Conservation (phyloP, 2,113 vertebrate genomes). For the Dromas ardeola region DNA sequence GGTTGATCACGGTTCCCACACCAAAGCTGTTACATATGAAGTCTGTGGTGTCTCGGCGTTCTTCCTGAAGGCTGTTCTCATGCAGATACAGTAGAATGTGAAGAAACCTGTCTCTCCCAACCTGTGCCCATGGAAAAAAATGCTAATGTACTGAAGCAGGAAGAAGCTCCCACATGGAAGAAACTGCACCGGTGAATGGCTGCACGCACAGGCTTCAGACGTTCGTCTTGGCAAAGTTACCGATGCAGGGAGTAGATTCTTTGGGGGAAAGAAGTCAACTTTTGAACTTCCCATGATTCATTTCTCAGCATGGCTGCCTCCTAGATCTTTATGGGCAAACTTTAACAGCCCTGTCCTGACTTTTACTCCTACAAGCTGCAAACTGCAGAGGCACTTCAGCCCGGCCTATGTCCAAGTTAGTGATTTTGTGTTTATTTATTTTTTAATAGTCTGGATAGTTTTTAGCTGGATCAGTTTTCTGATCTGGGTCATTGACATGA, state of each 20-base stretch:
- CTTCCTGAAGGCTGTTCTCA: slow-evolving; percentile 43
- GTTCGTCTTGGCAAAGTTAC: accelerated
- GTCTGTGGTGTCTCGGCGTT: not conserved
- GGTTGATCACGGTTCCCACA: slow-evolving; percentile 3
- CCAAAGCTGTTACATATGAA: not conserved
- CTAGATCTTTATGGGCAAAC: not conserved
- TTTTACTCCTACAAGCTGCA: not conserved
- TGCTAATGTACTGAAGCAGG: not conserved
- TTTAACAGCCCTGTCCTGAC: not conserved
- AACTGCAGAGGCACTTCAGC: not conserved
- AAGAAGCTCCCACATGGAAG: not conserved
- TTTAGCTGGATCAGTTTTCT: not conserved
- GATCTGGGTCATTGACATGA: not conserved
- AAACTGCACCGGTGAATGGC: not conserved
- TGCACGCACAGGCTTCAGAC: not conserved
- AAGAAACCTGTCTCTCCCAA: slow-evolving; percentile 47
- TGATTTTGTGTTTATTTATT: not conserved
- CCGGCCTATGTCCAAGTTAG: not conserved
- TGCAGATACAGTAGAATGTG: not conserved
- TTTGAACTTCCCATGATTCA: not conserved
- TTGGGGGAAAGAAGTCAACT: not conserved
- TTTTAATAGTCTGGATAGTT: not conserved
- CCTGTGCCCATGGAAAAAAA: not conserved
- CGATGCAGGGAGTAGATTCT: not conserved
- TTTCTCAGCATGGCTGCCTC: not conserved